Evolutionary conservation across 2,113 vertebrate genomes (phyloP).

Genomic region (Cyanoramphus novaezelandiae): DNA sequence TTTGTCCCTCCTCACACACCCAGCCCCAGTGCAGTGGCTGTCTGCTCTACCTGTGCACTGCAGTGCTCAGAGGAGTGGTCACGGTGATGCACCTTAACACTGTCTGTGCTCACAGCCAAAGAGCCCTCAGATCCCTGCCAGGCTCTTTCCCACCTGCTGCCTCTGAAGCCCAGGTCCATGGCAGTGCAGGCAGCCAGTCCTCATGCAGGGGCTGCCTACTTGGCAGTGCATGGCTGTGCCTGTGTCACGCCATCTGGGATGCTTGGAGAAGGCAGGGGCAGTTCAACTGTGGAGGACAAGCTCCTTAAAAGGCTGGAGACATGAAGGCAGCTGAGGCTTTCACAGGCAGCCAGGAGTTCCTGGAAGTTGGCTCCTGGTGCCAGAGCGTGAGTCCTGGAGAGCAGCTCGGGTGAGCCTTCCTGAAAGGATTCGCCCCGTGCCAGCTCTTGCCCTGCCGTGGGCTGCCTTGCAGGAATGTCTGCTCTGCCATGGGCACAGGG

Average conservation of each 20-base stretch:
- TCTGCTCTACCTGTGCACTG: fast-evolving
- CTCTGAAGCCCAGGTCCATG: not conserved
- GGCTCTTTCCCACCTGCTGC: not conserved
- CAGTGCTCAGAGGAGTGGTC: not conserved
- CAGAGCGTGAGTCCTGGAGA: conserved; percentile 12
- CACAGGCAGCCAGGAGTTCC: conserved; percentile 45
- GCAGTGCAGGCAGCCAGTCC: not conserved
- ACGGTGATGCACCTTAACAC: too few species aligned
- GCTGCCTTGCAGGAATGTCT: fast-evolving
- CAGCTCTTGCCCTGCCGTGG: not conserved
- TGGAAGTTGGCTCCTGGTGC: conserved; percentile 36
- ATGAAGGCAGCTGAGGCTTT: not conserved
- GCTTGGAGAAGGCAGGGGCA: not conserved
- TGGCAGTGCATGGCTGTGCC: not conserved
- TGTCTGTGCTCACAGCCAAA: not conserved
- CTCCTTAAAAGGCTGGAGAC: conserved; percentile 19
- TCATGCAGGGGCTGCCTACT: not conserved
- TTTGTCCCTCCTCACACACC: not conserved
- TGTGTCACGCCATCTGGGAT: fast-evolving
- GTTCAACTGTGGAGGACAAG: not conserved
- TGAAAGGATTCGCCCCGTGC: not conserved
- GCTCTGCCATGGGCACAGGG: not conserved
- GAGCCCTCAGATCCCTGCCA: not conserved
- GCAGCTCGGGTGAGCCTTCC: not conserved
- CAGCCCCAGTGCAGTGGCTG: fast-evolving